Percentiles rank a stretch among this genome's conserved stretches.
These are phyloP conservation scores for Microctonus hyperodae DNA, from an alignment of 2,888 invertebrate genomes.

Conservation along the genomic window DNA sequence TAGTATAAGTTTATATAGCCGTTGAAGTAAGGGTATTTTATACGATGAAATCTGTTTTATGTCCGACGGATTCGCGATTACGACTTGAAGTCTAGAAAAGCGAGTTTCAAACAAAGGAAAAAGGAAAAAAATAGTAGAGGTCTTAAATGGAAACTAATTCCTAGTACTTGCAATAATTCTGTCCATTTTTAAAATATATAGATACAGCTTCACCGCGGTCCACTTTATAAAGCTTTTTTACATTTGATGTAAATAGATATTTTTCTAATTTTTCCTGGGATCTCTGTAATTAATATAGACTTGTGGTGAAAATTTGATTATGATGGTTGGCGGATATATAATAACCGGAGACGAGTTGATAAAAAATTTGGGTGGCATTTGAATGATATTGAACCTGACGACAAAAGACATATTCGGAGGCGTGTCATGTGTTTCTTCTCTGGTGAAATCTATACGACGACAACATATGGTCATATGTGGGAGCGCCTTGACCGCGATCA, in stretches of 20 bases:
- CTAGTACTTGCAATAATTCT: slow-evolving; percentile 31
- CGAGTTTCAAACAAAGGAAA: slow-evolving; percentile 41
- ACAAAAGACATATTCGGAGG: background rate
- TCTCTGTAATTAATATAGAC: no score
- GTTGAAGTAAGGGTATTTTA: slow-evolving; percentile 49
- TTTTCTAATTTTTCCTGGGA: background rate
- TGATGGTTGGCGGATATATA: no score
- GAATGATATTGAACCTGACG: background rate
- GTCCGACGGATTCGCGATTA: slow-evolving; percentile 51
- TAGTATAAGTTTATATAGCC: slow-evolving; percentile 4
- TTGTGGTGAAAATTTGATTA: no score
- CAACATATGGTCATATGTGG: slow-evolving; percentile 4
- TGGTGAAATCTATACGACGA: background rate
- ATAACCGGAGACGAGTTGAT: background rate
- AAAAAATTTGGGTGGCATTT: background rate
- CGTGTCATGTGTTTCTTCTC: background rate
- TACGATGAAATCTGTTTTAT: slow-evolving; percentile 56
- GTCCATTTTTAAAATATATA: slow-evolving; percentile 5
- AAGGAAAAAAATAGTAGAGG: slow-evolving; percentile 35
- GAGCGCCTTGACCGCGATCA: slow-evolving; percentile 22
- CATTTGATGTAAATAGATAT: background rate
- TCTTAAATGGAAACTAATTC: slow-evolving; percentile 45
- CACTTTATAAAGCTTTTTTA: no score
- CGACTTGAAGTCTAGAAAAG: slow-evolving; percentile 41
- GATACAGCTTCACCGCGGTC: no score